Evolutionary conservation across 2,797 vertebrate species (phyloP), one percentile per base, ranked within the genome.

Genomic region (Tiaroga cobitis): DNA sequence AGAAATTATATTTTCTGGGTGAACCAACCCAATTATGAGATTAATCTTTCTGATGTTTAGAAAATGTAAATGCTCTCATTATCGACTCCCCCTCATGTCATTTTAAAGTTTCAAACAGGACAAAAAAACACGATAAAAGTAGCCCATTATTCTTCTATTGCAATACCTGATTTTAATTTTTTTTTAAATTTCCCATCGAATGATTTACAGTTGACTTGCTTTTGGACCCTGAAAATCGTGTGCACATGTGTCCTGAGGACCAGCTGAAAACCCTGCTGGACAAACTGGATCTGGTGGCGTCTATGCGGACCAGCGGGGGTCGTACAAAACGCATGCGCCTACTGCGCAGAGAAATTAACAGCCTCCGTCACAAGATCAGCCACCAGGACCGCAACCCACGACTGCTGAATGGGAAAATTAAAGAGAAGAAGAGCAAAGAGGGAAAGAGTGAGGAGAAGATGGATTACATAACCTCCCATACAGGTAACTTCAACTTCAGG

Each of bases 241-340:
- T 97, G 67, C 98, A 99, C 91, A 91, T 99, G 83, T 96, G 94
- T 11, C 94, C 96, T 68, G 97, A 99, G 49, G 96, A 94, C 10
- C 98, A 99, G 91, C 94, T 99, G 75, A 98, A 99, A 92, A 96
- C 96, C 90, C 94, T 99, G 90, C 94, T 99, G 89, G 97, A 99
- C 89, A 98, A 98, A 92, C 92, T 99, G 88, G 98, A 99, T 91
- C 89, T 97, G 87, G 97, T 99, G 67, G 95, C 95, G 6, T 92
- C 96, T 85, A 96, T 98, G 97, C 92, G 96, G 4, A 96, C 97
- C 82, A 99, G 98, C 0, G 97, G 98, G 0, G 97, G 97, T 32
- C 96, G 98, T 18, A 98, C 97, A 1, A 97, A 97, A 46, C 97
- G 98, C 29, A 93, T 99, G 21, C 94, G 97, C 51, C 94, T 99